phyloP scores from a whole-genome alignment of 1,140 invertebrate species.

The Asobara japonica region DNA sequence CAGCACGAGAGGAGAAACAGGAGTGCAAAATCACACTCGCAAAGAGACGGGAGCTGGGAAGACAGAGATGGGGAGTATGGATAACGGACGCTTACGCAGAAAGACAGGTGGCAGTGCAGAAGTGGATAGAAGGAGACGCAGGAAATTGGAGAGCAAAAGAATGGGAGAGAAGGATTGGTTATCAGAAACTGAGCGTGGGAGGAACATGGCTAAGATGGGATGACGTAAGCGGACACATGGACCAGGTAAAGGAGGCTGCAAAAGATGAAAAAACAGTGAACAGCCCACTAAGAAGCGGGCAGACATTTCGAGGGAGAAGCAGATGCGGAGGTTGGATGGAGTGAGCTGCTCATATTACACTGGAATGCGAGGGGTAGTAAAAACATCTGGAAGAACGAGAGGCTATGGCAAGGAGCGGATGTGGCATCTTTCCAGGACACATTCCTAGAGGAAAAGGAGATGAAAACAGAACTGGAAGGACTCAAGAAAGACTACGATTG shows the following conservation, averaged over 20 bases:
- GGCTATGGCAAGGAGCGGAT: neutral
- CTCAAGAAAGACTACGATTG: neutral
- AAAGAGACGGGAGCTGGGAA: neutral
- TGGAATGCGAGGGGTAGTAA: neutral
- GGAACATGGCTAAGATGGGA: neutral
- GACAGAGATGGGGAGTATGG: neutral
- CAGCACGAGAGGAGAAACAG: no score
- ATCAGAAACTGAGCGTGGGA: neutral
- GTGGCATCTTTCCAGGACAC: neutral
- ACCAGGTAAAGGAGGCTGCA: neutral
- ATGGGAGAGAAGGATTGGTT: neutral
- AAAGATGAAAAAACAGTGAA: neutral
- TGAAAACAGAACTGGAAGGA: neutral
- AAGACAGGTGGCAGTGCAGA: neutral
- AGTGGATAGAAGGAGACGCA: neutral
- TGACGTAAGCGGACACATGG: neutral
- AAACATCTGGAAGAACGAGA: neutral
- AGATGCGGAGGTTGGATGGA: neutral
- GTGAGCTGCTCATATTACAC: slow-evolving; percentile 13
- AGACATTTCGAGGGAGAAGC: neutral
- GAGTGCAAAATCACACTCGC: no score
- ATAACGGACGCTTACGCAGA: neutral
- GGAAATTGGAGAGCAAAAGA: neutral
- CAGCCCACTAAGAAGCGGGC: neutral
- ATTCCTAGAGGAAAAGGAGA: no score